Evolutionary conservation across 2,888 invertebrate genomes (phyloP).

Genomic region (Drosophila lacicola): DNA sequence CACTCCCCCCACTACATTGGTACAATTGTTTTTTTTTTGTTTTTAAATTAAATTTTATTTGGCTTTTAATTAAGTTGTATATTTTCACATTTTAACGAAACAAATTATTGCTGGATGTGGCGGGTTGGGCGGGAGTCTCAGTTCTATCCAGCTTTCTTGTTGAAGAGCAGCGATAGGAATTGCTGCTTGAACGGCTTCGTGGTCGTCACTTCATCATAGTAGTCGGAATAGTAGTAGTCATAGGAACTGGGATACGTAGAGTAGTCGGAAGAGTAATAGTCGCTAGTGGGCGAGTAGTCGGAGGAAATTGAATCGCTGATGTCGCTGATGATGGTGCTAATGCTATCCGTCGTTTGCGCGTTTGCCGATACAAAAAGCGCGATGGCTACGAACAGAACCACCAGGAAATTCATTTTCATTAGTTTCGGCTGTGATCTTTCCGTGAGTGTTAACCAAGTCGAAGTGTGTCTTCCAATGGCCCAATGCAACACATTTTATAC

Average conservation of each 20-base stretch:
- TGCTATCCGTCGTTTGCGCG: neutral
- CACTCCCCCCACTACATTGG: neutral
- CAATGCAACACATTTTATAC: constrained; percentile 56
- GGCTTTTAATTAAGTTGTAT: constrained; percentile 9
- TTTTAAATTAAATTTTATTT: constrained; percentile 37
- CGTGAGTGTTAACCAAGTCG: constrained; percentile 29
- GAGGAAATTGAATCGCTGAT: neutral
- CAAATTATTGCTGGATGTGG: constrained; percentile 23
- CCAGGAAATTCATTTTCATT: constrained; percentile 58
- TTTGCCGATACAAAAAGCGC: constrained; percentile 21
- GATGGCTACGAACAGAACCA: constrained; percentile 38
- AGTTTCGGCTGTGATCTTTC: constrained; percentile 7
- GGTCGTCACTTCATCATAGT: constrained; percentile 26
- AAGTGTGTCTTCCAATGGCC: constrained; percentile 49
- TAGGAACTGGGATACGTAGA: neutral
- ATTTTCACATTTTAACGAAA: constrained; percentile 66
- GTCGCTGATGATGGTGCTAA: neutral
- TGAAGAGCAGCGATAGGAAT: constrained; percentile 64
- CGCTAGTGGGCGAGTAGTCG: neutral
- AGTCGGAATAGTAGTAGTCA: neutral
- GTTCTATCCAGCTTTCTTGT: constrained; percentile 62
- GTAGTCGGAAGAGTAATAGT: neutral
- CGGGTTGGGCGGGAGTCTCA: constrained; percentile 3
- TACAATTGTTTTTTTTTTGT: neutral
- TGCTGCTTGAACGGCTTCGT: constrained; percentile 64